Conservation (phyloP, 2,888 invertebrate genomes). For the Mythimna albipuncta region DNA sequence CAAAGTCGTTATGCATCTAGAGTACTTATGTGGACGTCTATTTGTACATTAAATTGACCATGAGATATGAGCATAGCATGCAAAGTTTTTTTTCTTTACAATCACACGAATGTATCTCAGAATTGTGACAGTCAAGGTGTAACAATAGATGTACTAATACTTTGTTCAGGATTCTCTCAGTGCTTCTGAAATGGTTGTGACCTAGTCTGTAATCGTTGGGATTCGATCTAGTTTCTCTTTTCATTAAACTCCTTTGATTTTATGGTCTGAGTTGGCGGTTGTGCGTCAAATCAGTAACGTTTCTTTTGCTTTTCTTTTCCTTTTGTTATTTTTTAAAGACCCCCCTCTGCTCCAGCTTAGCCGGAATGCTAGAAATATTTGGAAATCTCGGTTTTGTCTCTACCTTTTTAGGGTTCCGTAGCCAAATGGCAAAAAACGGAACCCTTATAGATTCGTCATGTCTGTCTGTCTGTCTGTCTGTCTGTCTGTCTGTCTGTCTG, state of each 20-base stretch:
- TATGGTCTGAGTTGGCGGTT: not conserved
- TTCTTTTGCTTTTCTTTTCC: not conserved
- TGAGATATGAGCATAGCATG: slow-evolving; percentile 40
- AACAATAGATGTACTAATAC: slow-evolving; percentile 50
- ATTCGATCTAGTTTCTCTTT: slow-evolving; percentile 24
- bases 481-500: no score
- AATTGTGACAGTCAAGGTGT: slow-evolving; percentile 43
- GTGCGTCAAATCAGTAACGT: no score
- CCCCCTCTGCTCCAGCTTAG: no score
- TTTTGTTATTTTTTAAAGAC: not conserved
- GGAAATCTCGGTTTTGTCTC: no score
- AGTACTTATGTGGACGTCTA: slow-evolving; percentile 11
- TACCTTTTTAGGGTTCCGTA: no score
- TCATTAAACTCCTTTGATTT: not conserved
- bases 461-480: no score
- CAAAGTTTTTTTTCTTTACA: slow-evolving; percentile 23
- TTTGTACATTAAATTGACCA: slow-evolving; percentile 56
- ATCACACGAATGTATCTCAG: slow-evolving; percentile 38
- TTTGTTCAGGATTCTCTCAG: slow-evolving; percentile 31
- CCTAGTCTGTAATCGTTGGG: slow-evolving; percentile 25
- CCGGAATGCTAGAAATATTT: no score
- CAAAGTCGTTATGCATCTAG: not conserved
- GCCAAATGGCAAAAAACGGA: no score
- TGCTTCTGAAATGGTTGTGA: slow-evolving; percentile 32
- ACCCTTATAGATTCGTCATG: no score